These are phyloP conservation scores for Macropus fuliginosus DNA, from an alignment of 2,797 vertebrate genomes.

Conservation along the genomic window DNA sequence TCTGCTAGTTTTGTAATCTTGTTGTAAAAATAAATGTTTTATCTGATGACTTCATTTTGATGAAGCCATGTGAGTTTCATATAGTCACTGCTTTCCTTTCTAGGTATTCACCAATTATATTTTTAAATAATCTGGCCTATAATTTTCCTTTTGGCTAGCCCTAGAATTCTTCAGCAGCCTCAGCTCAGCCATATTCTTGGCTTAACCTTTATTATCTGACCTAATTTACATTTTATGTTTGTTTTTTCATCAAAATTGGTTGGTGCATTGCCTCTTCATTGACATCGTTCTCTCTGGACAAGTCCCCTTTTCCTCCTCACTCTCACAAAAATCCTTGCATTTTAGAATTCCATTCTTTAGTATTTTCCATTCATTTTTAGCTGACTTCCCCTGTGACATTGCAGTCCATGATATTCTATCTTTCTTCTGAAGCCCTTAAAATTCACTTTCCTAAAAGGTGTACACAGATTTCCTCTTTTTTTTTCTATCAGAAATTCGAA, in stretches of 20 bases:
- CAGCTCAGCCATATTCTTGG: background rate
- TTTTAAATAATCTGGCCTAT: background rate
- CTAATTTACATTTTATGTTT: background rate
- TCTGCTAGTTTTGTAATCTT: no score
- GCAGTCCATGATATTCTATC: background rate
- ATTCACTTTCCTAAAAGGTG: background rate
- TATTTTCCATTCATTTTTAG: background rate
- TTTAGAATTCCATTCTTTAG: background rate
- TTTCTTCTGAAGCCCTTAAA: background rate
- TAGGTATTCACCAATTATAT: background rate
- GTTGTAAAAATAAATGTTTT: no score
- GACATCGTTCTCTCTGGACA: background rate
- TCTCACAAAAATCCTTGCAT: background rate
- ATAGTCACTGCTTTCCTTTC: background rate
- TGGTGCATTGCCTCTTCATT: background rate
- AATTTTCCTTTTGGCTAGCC: background rate
- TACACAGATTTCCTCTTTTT: background rate
- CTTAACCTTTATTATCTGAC: background rate
- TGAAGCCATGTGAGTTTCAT: background rate
- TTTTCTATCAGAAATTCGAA: background rate
- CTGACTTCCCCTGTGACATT: background rate
- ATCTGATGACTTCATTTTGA: background rate
- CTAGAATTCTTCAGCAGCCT: background rate
- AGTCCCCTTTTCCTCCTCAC: background rate
- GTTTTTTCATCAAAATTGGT: background rate